phyloP scores from a whole-genome alignment of 2,888 invertebrate species.

The Drosophila nr. medialis region DNA sequence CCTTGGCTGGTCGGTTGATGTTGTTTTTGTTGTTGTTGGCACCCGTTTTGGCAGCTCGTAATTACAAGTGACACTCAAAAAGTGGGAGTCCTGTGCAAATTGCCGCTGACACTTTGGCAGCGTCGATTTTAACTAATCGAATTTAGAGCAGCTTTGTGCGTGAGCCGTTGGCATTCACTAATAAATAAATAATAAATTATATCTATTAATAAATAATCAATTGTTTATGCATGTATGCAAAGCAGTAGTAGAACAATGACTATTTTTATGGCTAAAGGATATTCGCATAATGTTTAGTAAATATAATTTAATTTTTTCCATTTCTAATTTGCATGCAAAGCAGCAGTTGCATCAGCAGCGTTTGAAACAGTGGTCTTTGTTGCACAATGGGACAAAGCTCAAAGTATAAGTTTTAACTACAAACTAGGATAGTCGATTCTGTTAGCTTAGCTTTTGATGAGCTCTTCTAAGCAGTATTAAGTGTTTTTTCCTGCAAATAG shows the following conservation, averaged over 20 bases:
- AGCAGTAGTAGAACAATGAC: slow-evolving; percentile 1
- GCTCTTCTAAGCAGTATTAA: background rate
- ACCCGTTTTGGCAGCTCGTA: slow-evolving; percentile 20
- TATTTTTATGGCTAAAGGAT: slow-evolving; percentile 20
- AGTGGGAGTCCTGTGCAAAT: slow-evolving; percentile 45
- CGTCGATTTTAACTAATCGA: slow-evolving; percentile 62
- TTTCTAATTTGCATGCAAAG: slow-evolving; percentile 53
- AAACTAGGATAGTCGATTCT: background rate
- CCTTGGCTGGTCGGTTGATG: background rate
- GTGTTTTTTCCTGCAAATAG: background rate
- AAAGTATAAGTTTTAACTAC: background rate
- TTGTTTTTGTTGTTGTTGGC: background rate
- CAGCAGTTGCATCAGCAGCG: slow-evolving; percentile 7
- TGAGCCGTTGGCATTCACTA: slow-evolving; percentile 55
- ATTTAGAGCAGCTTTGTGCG: slow-evolving; percentile 61
- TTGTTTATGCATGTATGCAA: background rate
- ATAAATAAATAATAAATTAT: slow-evolving; percentile 1
- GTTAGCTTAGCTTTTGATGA: background rate
- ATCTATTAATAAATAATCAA: slow-evolving; percentile 24
- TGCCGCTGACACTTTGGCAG: slow-evolving; percentile 65
- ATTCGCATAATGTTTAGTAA: slow-evolving; percentile 15
- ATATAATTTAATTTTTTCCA: slow-evolving; percentile 40
- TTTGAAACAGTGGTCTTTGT: slow-evolving; percentile 5
- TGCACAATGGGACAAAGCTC: background rate
- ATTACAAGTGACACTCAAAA: slow-evolving; percentile 48